phyloP scores from a whole-genome alignment of 2,888 invertebrate genomes.

The Lepeophtheirus nordmannii region DNA sequence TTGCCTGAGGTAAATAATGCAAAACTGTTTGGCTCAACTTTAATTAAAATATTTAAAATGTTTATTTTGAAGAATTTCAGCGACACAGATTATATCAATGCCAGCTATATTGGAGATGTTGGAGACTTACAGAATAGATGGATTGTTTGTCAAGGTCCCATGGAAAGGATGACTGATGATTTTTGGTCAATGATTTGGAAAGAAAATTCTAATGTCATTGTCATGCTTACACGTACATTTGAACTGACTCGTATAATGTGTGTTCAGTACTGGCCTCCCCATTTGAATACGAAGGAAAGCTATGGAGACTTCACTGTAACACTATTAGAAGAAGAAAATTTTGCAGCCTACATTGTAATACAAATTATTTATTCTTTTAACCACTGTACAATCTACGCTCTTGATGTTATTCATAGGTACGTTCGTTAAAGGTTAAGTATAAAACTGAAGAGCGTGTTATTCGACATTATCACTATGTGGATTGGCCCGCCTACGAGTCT shows the following conservation, averaged over 20 bases:
- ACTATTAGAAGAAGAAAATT: constrained; percentile 5
- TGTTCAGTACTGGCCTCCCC: constrained; percentile 12
- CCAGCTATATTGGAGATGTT: not conserved
- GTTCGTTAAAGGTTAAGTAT: not conserved
- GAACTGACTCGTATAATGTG: constrained; percentile 18
- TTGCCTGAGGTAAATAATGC: not conserved
- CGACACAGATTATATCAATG: constrained; percentile 6
- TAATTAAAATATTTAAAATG: too few relatives aligned
- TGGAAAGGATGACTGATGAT: constrained; percentile 1
- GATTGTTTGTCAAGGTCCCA: constrained; percentile 18
- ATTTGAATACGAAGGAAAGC: not conserved
- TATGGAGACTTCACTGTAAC: constrained; percentile 10
- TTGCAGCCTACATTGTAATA: constrained; percentile 8
- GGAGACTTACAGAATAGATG: not conserved
- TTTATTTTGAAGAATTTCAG: too few relatives aligned
- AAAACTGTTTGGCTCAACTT: too few relatives aligned
- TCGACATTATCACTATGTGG: constrained; percentile 4
- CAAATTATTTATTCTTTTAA: not conserved
- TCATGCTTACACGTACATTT: constrained; percentile 17
- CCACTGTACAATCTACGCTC: not conserved
- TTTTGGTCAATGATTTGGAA: constrained; percentile 20
- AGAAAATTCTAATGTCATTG: constrained; percentile 2
- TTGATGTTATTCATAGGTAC: not conserved
- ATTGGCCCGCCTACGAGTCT: constrained; percentile 3
- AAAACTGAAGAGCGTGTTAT: not conserved